Conservation (phyloP, 1,140 invertebrate genomes). For the Drosophila busckii region DNA sequence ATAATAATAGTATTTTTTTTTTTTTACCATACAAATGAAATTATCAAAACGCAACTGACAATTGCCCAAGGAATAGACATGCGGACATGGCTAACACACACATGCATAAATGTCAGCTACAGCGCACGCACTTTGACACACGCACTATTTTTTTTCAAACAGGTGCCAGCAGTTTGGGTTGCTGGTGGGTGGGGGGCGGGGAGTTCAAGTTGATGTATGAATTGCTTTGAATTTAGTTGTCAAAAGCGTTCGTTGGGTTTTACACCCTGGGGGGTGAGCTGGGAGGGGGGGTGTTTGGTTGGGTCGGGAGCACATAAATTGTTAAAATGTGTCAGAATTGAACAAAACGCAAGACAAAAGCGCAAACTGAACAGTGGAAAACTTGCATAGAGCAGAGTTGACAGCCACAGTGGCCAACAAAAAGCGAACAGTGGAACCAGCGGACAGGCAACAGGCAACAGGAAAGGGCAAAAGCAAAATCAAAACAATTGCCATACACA, state of each 20-base stretch:
- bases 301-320: conserved; percentile 56
- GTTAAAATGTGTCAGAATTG: conserved; percentile 65
- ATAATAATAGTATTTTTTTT: too few relatives aligned
- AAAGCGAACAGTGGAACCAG: conserved; percentile 29
- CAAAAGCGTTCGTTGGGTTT: too few relatives aligned
- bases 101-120: conserved; percentile 40
- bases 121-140: conserved; percentile 74
- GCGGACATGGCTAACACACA: conserved; percentile 5
- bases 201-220: conserved; percentile 52
- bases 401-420: conserved; percentile 51
- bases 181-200: neutral
- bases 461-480: conserved; percentile 50
- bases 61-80: conserved; percentile 53
- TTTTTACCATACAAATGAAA: too few relatives aligned
- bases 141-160: conserved; percentile 67
- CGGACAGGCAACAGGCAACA: conserved; percentile 31
- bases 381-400: conserved; percentile 14
- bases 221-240: conserved; percentile 78
- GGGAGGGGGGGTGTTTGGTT: conserved; percentile 9
- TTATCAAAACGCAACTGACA: conserved; percentile 69
- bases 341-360: conserved; percentile 45
- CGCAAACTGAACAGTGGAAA: conserved; percentile 6
- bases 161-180: conserved; percentile 37
- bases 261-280: too few relatives aligned
- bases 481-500: conserved; percentile 44